Percentiles rank a stretch among this genome's conserved stretches.
Conservation (phyloP, 2,797 vertebrate species). For the Eidolon dupreanum region DNA sequence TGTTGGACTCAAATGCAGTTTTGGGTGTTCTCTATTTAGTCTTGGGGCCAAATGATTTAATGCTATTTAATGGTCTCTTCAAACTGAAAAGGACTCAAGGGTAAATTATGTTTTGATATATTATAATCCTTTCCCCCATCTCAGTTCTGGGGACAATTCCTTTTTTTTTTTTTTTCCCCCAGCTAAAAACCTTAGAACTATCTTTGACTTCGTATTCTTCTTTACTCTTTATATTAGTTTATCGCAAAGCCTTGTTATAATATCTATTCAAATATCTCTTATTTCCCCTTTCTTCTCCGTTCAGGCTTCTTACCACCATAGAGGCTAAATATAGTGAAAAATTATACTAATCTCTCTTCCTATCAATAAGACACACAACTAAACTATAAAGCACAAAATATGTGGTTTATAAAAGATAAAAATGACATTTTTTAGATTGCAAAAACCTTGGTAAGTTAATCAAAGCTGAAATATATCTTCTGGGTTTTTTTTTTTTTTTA, state of each 20-base stretch:
- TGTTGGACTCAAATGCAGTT: not conserved
- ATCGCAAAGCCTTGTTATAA: not conserved
- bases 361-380: not conserved
- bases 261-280: not conserved
- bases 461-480: not conserved
- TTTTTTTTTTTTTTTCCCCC: not conserved
- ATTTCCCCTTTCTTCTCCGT: not conserved
- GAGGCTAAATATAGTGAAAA: not conserved
- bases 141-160: not conserved
- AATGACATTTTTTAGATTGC: not conserved
- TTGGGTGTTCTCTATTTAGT: not conserved
- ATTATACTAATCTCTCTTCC: not conserved
- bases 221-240: not conserved
- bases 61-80: not conserved
- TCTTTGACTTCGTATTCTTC: not conserved
- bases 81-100: not conserved
- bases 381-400: not conserved
- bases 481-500: too few relatives aligned
- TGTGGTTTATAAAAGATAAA: not conserved
- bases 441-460: not conserved
- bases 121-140: not conserved
- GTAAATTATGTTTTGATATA: not conserved
- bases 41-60: not conserved
- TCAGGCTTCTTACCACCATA: not conserved
- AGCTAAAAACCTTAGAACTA: not conserved